phyloP scores from a whole-genome alignment of 2,888 invertebrate species.

The Sphinx pinastri region DNA sequence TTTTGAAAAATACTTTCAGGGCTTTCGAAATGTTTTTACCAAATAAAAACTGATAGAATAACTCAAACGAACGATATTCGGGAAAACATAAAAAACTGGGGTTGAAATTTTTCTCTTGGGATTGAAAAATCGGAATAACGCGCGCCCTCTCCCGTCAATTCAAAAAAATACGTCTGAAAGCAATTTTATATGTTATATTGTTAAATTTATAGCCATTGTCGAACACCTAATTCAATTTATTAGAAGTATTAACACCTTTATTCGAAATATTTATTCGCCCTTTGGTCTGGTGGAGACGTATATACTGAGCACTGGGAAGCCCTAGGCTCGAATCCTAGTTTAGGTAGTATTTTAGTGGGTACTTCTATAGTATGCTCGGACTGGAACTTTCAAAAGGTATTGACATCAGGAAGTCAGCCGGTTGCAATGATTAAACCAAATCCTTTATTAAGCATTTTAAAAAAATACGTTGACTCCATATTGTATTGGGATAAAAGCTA shows the following conservation, averaged over 20 bases:
- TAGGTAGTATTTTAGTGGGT: too few species aligned
- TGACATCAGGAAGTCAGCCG: too few species aligned
- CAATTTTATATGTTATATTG: slow-evolving; percentile 42
- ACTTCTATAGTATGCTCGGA: too few species aligned
- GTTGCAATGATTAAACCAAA: too few species aligned
- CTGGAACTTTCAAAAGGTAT: too few species aligned
- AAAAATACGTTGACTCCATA: too few species aligned
- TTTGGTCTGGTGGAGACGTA: too few species aligned
- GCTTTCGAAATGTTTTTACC: too few species aligned
- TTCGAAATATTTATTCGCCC: not conserved
- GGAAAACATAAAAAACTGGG: slow-evolving; percentile 51
- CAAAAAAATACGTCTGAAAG: slow-evolving; percentile 48
- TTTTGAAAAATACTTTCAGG: not conserved
- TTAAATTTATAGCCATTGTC: not conserved
- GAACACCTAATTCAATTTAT: not conserved
- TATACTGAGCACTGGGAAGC: too few species aligned
- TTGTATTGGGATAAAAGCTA: too few species aligned
- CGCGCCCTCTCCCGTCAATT: slow-evolving; percentile 49
- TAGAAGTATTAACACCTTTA: not conserved
- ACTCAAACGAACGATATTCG: slow-evolving; percentile 29
- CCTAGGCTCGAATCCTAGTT: too few species aligned
- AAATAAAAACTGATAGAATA: not conserved
- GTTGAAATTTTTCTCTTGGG: slow-evolving; percentile 53
- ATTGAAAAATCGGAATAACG: slow-evolving; percentile 57
- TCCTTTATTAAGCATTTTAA: too few species aligned